Percentiles rank a stretch among this genome's conserved stretches.
Evolutionary conservation across 2,797 vertebrate genomes (phyloP).

Genomic region (Sparus aurata): DNA sequence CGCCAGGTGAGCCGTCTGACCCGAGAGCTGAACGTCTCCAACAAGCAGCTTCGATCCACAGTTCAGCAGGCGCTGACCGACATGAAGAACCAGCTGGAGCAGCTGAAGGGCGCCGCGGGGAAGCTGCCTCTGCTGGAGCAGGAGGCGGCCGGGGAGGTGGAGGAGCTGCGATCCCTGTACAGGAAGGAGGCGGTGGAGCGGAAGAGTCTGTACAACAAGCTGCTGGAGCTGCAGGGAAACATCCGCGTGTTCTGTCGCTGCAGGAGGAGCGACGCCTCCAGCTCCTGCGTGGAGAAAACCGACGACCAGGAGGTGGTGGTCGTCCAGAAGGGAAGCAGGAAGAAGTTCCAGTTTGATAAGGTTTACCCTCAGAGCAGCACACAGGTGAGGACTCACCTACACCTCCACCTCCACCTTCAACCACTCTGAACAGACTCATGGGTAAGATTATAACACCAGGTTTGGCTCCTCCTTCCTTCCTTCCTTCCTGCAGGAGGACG

Average conservation of each 20-base stretch:
- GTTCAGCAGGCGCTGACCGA: slow-evolving; percentile 58
- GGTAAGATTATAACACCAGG: too few relatives aligned
- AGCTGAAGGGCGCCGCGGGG: slow-evolving; percentile 43
- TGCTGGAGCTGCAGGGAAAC: slow-evolving; percentile 82
- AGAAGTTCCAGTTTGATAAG: slow-evolving; percentile 79
- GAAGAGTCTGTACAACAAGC: slow-evolving; percentile 76
- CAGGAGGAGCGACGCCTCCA: slow-evolving; percentile 50
- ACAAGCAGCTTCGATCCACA: slow-evolving; percentile 70
- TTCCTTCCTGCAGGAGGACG: slow-evolving; percentile 60
- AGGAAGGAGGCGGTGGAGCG: slow-evolving; percentile 76
- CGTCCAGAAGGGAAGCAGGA: slow-evolving; percentile 71
- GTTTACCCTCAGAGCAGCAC: slow-evolving; percentile 75
- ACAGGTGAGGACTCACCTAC: slow-evolving; percentile 66
- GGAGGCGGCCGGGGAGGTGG: slow-evolving; percentile 46
- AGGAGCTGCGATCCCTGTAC: slow-evolving; percentile 75
- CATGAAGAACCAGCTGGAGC: slow-evolving; percentile 65
- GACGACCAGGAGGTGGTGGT: slow-evolving; percentile 73
- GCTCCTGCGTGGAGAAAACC: slow-evolving; percentile 63
- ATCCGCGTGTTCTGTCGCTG: slow-evolving; percentile 81
- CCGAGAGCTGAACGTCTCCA: slow-evolving; percentile 70
- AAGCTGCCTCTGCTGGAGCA: slow-evolving; percentile 48
- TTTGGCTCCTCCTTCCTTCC: background rate
- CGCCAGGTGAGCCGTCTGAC: slow-evolving; percentile 58
- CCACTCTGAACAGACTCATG: background rate
- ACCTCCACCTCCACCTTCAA: background rate